A percentile compares a stretch with the other conserved stretches of the same genome.
Evolutionary conservation across 2,113 vertebrate genomes (phyloP).

Genomic region (Scomber colias): DNA sequence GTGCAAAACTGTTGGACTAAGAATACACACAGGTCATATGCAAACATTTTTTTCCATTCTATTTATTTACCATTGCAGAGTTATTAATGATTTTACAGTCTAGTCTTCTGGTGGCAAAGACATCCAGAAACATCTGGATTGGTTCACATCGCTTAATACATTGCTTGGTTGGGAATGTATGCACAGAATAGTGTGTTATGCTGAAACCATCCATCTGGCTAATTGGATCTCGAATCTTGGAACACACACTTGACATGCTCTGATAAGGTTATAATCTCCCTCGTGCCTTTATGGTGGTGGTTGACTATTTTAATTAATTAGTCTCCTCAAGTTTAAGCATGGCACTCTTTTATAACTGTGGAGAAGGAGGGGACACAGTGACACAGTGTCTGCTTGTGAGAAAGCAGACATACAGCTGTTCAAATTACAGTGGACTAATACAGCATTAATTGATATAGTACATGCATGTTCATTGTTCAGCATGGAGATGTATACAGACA

Average conservation of each 20-base stretch:
- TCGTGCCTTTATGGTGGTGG: slow-evolving; percentile 51
- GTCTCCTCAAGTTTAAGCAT: slow-evolving; percentile 49
- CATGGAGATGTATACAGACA: slow-evolving; percentile 1
- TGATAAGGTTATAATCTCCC: slow-evolving; percentile 80
- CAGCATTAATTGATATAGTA: slow-evolving; percentile 26
- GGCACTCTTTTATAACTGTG: slow-evolving; percentile 15
- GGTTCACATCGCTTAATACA: background rate
- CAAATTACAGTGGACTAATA: slow-evolving; percentile 13
- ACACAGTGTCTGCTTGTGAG: background rate
- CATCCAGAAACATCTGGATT: slow-evolving; percentile 12
- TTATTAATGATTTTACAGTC: background rate
- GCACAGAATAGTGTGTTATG: slow-evolving; percentile 42
- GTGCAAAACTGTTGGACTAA: slow-evolving; percentile 10
- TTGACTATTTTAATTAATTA: slow-evolving; percentile 72
- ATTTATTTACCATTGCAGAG: background rate
- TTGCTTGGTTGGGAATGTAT: slow-evolving; percentile 18
- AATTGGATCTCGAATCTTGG: slow-evolving; percentile 72
- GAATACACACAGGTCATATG: slow-evolving; percentile 12
- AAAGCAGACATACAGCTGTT: slow-evolving; percentile 8
- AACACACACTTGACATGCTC: slow-evolving; percentile 69
- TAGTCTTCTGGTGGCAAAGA: background rate
- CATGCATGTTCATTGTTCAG: slow-evolving; percentile 42
- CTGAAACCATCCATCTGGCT: slow-evolving; percentile 69
- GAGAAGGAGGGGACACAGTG: background rate
- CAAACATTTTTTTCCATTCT: background rate